Percentiles rank a stretch among this genome's conserved stretches.
These are phyloP conservation scores for Antheraea yamamai DNA, from an alignment of 2,888 invertebrate species.

Conservation along the genomic window DNA sequence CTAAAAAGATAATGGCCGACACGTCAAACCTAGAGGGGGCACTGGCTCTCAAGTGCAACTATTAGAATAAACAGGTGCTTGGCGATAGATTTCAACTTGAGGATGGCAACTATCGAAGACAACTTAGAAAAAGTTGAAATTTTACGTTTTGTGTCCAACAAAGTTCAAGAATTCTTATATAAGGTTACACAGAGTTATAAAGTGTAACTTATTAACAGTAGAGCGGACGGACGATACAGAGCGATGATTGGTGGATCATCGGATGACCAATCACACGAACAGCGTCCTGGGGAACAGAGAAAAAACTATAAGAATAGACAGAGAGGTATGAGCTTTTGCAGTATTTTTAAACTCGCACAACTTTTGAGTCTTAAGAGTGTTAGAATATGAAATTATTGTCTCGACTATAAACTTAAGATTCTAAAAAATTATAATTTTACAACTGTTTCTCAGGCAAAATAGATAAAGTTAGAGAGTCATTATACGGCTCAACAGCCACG, in stretches of 20 bases:
- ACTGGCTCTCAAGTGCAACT: no score
- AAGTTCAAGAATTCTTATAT: no score
- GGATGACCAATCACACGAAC: conserved; percentile 86
- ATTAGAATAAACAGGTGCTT: no score
- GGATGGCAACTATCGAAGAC: no score
- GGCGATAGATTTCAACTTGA: no score
- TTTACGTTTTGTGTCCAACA: no score
- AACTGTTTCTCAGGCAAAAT: conserved; percentile 59
- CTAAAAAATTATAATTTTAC: background rate
- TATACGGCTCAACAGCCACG: conserved; percentile 62
- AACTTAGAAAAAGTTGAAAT: no score
- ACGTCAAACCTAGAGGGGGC: no score
- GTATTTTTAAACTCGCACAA: background rate
- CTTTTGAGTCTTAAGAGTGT: background rate
- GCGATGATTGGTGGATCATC: conserved; percentile 77
- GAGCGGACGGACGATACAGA: conserved; percentile 74
- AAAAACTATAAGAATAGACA: conserved; percentile 67
- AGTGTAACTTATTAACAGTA: conserved; percentile 40
- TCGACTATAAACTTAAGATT: background rate
- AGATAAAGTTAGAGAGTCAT: conserved; percentile 69
- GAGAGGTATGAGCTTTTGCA: conserved; percentile 49
- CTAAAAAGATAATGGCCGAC: no score
- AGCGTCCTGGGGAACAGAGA: conserved; percentile 79
- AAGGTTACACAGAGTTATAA: background rate
- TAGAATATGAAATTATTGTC: background rate